Evolutionary conservation across 2,888 invertebrate genomes (phyloP), one percentile per base, ranked within the genome.

Genomic region (Nomada fabriciana): DNA sequence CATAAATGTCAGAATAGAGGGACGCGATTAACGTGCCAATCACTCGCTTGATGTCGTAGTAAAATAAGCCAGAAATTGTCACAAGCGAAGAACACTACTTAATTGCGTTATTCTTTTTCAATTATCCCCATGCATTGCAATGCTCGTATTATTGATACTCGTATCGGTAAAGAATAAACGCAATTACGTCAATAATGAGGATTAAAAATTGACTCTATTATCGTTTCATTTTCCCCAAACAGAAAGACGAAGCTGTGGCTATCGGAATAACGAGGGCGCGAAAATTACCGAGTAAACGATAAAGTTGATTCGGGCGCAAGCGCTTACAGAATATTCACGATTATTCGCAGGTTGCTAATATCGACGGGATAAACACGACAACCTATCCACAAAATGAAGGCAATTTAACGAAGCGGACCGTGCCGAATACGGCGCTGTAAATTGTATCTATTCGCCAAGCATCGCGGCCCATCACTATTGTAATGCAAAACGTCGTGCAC

Each of bases 281-380:
- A 77, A 55, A 86, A 80, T 82, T 75, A 84, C 71, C 78, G 68
- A 55, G 75, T 59, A 74, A 82, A 82, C 75, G 78, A 80, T 79
- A 84, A 86, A 63, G 65, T 75, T 80, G 74, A 86, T 79, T 81
- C 69, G 55, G n/a, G 23, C 47, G 57, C 29, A 25, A 18, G 23
- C 60, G 13, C 36, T 15, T 36, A 25, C 29, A 70, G 76, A 76
- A 70, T 72, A 75, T 79, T 75, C 75, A 36, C 64, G 77, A 67
- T 80, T 80, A 80, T 80, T 80, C 80, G 68, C 36, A 25, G 52
- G 68, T 67, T 76, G 64, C 76, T 70, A 80, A 78, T 76, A 79
- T 71, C 73, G 68, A 29, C 59, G 73, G 73, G 75, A 69, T 68
- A 83, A 81, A 76, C 75, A 76, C 76, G 68, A 84, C 78, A 72